phyloP scores from a whole-genome alignment of 2,888 invertebrate genomes.

The Tetrapedia diversipes region DNA sequence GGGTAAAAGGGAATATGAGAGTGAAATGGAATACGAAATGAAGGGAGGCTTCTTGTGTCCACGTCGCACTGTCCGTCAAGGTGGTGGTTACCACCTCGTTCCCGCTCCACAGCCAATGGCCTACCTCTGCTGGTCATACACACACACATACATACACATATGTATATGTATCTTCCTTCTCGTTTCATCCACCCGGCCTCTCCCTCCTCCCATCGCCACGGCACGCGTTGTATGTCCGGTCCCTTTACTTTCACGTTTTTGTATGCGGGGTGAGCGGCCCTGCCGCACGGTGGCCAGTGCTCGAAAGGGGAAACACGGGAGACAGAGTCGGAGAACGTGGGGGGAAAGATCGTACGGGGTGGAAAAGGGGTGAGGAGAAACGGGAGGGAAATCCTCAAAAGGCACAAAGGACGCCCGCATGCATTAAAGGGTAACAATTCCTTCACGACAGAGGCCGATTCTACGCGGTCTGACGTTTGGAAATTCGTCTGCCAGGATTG shows the following conservation, averaged over 20 bases:
- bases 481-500: constrained; percentile 62
- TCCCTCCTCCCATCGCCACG: constrained; percentile 29
- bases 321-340: constrained; percentile 8
- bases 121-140: constrained; percentile 54
- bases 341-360: constrained; percentile 1
- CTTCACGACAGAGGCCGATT: constrained; percentile 63
- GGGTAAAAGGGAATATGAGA: constrained; percentile 79
- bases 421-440: constrained; percentile 78
- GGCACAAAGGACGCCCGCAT: constrained; percentile 80
- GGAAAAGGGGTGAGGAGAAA: constrained; percentile 38
- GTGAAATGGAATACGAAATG: constrained; percentile 81
- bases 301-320: constrained; percentile 40
- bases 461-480: constrained; percentile 59
- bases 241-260: constrained; percentile 73
- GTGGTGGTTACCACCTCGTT: constrained; percentile 66
- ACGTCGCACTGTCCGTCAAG: constrained; percentile 63
- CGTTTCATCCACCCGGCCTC: constrained; percentile 43
- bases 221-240: constrained; percentile 70
- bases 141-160: too few relatives aligned
- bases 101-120: constrained; percentile 53
- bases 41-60: constrained; percentile 74
- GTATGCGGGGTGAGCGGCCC: constrained; percentile 65
- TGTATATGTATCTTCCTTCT: constrained; percentile 62
- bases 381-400: constrained; percentile 76
- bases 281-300: constrained; percentile 35